Base-by-base conservation (phyloP, 2,888 invertebrate species). In the Epinotia nisella region DNA sequence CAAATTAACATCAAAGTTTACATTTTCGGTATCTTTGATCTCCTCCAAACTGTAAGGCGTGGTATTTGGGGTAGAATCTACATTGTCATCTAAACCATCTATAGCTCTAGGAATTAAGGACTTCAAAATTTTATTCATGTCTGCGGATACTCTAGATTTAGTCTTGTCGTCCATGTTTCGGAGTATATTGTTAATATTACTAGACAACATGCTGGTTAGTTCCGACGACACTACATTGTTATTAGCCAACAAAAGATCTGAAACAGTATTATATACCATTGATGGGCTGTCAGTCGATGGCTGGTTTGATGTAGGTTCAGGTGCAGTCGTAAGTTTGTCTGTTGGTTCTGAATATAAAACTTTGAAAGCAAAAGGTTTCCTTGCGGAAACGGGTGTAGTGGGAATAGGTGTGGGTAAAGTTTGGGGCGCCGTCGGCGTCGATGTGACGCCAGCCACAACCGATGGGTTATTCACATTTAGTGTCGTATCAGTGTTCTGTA, bases 201-300 rank as follows among this genome's bases (percentile, higher is more conserved):
- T 92, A 79, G 93, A 87, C 78, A 93, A 88, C 93, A 93, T 93
- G 93, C 93, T 93, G 86, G 93, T 93, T 93, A 93, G 90, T 91
- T 91, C 92, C 76, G 90, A 89, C 75, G 93, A 93, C 67, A 93
- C 89, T 87, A 93, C 82, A 82, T 90, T 89, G 78, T 92, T 93
- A 86, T 90, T 91, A 78, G 90, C 86, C 81, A 92, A 84, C 83
- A 93, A 88, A 82, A 93, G 88, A 89, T 93, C 92, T 83, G 93
- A 92, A 78, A 92, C 90, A 85, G 90, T 91, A 79, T 91, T 93
- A 90, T 86, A 90, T 93, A 93, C 93, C 93, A 84, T 93, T 89
- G 86, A 84, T 80, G 92, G 85, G 83, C 83, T 88, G 85, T 92
- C 90, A 86, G 91, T 91, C 83, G 91, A 85, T 83, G 85, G 83